Percentiles rank a stretch among this genome's conserved stretches.
Evolutionary conservation across 2,797 vertebrate species (phyloP).

Genomic region (Aeoliscus strigatus): DNA sequence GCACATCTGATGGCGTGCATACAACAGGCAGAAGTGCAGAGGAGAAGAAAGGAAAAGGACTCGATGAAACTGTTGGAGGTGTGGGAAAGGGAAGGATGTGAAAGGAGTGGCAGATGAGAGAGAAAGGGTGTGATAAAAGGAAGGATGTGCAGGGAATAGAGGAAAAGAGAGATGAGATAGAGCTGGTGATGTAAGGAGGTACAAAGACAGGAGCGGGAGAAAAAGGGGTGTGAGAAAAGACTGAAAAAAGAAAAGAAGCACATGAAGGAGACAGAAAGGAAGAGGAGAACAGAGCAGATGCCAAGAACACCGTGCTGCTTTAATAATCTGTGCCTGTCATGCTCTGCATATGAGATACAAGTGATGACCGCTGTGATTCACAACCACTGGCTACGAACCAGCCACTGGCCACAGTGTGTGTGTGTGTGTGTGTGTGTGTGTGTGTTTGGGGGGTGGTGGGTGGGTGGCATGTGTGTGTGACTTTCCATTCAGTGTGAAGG

Average conservation of each 20-base stretch:
- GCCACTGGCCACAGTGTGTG: conserved; percentile 28
- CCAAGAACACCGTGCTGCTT: conserved; percentile 28
- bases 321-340: conserved; percentile 61
- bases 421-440: too few relatives aligned
- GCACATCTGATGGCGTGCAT: too few relatives aligned
- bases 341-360: conserved; percentile 59
- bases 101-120: too few relatives aligned
- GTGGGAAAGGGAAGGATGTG: too few relatives aligned
- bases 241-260: background rate
- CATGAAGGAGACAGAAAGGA: background rate
- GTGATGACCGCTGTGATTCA: conserved; percentile 67
- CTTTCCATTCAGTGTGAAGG: conserved; percentile 28
- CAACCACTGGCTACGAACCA: conserved; percentile 46
- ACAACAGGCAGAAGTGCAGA: too few relatives aligned
- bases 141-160: too few relatives aligned
- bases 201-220: background rate
- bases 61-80: too few relatives aligned
- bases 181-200: background rate
- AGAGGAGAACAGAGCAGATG: conserved; percentile 31
- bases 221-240: background rate
- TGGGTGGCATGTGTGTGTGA: too few relatives aligned
- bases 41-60: too few relatives aligned
- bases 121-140: too few relatives aligned
- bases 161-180: too few relatives aligned
- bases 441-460: too few relatives aligned